Evolutionary conservation across 1,140 invertebrate genomes (phyloP).

Genomic region (Polypedilum pembai): DNA sequence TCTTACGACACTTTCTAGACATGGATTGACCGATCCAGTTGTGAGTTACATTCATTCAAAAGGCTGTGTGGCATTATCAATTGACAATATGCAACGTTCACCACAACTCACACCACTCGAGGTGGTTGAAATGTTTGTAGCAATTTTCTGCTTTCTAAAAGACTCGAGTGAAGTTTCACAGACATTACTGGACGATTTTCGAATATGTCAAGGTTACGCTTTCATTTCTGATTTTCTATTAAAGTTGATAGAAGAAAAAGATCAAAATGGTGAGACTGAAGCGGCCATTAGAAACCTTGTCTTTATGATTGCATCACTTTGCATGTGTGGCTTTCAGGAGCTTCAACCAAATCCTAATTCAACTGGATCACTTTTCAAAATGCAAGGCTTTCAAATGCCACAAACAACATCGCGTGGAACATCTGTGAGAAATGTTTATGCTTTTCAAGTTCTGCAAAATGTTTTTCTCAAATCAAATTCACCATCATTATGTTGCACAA

Average conservation of each 20-base stretch:
- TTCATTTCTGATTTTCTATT: slow-evolving; percentile 92
- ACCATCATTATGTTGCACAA: slow-evolving; percentile 73
- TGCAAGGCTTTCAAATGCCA: slow-evolving; percentile 85
- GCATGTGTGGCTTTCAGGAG: slow-evolving; percentile 87
- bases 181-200: slow-evolving; percentile 90
- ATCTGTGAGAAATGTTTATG: slow-evolving; percentile 87
- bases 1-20: slow-evolving; percentile 87
- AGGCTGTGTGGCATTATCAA: slow-evolving; percentile 86
- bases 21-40: slow-evolving; percentile 85
- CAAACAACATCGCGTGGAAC: slow-evolving; percentile 81
- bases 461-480: slow-evolving; percentile 88
- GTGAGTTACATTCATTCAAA: slow-evolving; percentile 97
- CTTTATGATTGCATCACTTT: slow-evolving; percentile 84
- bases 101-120: slow-evolving; percentile 88
- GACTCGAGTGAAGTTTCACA: slow-evolving; percentile 97
- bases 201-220: slow-evolving; percentile 86
- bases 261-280: slow-evolving; percentile 65
- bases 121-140: slow-evolving; percentile 97
- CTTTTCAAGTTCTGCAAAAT: slow-evolving; percentile 90
- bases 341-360: slow-evolving; percentile 76
- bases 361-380: slow-evolving; percentile 81
- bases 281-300: slow-evolving; percentile 89
- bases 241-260: slow-evolving; percentile 65
- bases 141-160: slow-evolving; percentile 95
- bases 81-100: slow-evolving; percentile 94